phyloP scores from a whole-genome alignment of 2,113 vertebrate species.

The Notiomystis cincta region DNA sequence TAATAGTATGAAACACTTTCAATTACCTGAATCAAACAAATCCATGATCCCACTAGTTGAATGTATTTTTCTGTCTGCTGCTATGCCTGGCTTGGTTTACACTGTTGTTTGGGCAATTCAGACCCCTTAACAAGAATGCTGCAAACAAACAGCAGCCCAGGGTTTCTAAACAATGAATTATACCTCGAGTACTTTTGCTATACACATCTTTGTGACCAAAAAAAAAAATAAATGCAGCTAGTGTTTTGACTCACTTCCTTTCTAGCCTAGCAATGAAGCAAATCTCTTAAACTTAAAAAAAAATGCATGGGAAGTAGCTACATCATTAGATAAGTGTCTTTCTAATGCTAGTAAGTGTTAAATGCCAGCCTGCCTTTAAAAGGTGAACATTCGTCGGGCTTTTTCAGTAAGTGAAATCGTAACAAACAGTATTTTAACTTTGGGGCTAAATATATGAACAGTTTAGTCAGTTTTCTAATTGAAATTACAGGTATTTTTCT shows the following conservation, averaged over 20 bases:
- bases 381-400: background rate
- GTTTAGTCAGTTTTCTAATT: background rate
- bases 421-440: background rate
- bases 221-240: conserved; percentile 2
- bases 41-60: conserved; percentile 88
- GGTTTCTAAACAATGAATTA: conserved; percentile 50
- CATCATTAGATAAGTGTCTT: background rate
- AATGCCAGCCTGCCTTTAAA: background rate
- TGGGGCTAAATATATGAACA: background rate
- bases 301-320: background rate
- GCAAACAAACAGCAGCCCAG: conserved; percentile 32
- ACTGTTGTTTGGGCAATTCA: conserved; percentile 67
- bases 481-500: conserved; percentile 12
- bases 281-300: background rate
- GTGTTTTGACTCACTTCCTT: background rate
- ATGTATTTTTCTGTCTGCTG: conserved; percentile 78
- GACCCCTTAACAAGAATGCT: conserved; percentile 57
- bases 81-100: conserved; percentile 74
- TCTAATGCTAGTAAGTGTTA: background rate
- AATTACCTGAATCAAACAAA: conserved; percentile 98
- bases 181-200: background rate
- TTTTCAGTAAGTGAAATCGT: background rate
- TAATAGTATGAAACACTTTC: conserved; percentile 98
- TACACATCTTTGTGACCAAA: background rate
- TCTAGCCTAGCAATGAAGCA: background rate